Conservation (phyloP, 2,113 vertebrate species). For the Alouatta palliata region DNA sequence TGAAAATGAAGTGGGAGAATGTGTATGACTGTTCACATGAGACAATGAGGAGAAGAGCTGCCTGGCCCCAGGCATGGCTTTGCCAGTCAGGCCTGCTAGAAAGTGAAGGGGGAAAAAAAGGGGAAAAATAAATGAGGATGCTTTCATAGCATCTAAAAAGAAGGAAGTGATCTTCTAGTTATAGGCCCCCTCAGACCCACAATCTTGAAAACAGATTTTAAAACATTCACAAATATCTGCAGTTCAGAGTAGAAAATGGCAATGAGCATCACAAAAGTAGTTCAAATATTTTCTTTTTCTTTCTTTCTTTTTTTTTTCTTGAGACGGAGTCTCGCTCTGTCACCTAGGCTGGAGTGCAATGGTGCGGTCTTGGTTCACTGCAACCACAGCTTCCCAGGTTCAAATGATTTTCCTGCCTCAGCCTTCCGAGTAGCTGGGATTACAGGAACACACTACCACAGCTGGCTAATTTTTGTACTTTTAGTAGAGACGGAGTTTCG, state of each 20-base stretch:
- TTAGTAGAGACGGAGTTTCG: too few relatives aligned
- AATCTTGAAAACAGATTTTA: neutral
- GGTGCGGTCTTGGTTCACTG: too few relatives aligned
- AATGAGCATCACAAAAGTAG: neutral
- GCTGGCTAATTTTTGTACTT: too few relatives aligned
- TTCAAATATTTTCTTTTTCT: too few relatives aligned
- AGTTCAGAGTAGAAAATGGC: neutral
- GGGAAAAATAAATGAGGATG: neutral
- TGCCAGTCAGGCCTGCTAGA: neutral
- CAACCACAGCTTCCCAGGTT: too few relatives aligned
- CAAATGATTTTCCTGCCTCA: too few relatives aligned
- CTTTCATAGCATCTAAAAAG: neutral
- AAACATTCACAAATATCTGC: neutral
- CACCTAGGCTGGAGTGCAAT: too few relatives aligned
- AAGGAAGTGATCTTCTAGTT: neutral
- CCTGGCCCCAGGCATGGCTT: neutral
- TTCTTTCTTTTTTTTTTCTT: too few relatives aligned
- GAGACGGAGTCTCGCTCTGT: too few relatives aligned
- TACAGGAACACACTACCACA: too few relatives aligned
- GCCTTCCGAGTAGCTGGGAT: too few relatives aligned
- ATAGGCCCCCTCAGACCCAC: neutral
- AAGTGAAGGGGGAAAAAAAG: too few relatives aligned
- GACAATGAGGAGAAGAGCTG: neutral
- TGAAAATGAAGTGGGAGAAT: neutral
- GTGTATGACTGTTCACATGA: neutral